Base-by-base conservation (phyloP, 2,113 vertebrate species). In the Larimichthys crocea region DNA sequence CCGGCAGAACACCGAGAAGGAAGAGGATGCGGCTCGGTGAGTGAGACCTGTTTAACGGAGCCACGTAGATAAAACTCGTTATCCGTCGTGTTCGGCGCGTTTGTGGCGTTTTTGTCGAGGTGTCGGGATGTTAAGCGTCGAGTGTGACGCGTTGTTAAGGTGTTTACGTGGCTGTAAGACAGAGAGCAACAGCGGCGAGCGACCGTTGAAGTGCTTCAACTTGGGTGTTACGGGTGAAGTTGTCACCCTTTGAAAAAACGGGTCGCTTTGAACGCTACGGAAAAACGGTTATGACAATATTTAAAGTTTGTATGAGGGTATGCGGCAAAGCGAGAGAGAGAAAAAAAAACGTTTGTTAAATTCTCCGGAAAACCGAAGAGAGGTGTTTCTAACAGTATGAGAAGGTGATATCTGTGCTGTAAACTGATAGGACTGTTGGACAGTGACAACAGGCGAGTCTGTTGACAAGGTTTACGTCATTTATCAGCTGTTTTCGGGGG, bases 11-110 rank as follows among this genome's bases (percentile, higher is more conserved):
- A 46, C 55, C 59, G 14, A 72, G 59, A 1, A 9, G 35, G 77
- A 85, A 79, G 86, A 86, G n/a, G 90, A 86, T 81, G 88, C 80
- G 59, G 42, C 1, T 42, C 4, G 91, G 90, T 91, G 31, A 84
- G 91, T 84, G 5, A 69, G 65, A 3, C 2, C 6, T 0, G 35
- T 40, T 40, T 8, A 10, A 10, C 3, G 22, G 20, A 17, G 19
- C 19, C 29, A 5, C 8, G 2, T 4, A 31, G 11, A 4, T 10
- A n/a, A 11, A 17, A 6, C 26, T 26, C 19, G 0, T 8, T 14
- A 4, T 7, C 3, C 14, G 64, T 35, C 0, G 20, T 10, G 19
- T 76, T 62, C 1, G 24, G 2, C 11, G 2, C 3, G 0, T 71
- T 29, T 44, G 0, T 5, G 2, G 16, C 6, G 15, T n/a, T 31